Evolutionary conservation across 2,797 vertebrate genomes (phyloP).

Genomic region (Steatocranus sp.): DNA sequence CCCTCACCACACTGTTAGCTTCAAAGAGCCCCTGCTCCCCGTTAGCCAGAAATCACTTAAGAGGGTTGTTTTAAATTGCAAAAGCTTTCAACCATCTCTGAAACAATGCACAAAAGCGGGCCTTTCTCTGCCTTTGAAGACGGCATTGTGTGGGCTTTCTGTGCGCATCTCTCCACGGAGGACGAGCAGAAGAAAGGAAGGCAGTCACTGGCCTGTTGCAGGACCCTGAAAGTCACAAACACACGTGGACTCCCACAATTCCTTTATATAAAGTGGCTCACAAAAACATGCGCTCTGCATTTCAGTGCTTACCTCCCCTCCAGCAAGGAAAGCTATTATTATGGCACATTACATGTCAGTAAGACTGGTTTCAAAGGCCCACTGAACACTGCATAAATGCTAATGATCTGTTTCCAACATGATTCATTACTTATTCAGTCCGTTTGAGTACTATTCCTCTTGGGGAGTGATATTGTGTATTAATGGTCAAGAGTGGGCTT

Average conservation of each 20-base stretch:
- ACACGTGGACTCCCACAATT: not conserved
- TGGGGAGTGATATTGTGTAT: not conserved
- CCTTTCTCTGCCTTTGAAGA: slow-evolving; percentile 22
- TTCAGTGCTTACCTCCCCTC: slow-evolving; percentile 7
- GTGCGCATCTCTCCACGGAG: not conserved
- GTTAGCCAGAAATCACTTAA: slow-evolving; percentile 30
- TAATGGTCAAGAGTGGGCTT: slow-evolving; percentile 3
- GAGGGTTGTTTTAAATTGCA: slow-evolving; percentile 10
- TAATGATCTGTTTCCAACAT: not conserved
- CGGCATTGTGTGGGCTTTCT: not conserved
- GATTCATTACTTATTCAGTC: slow-evolving; percentile 31
- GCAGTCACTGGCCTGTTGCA: not conserved
- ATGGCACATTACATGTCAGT: slow-evolving; percentile 12
- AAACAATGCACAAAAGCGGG: slow-evolving; percentile 17
- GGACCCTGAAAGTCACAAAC: not conserved
- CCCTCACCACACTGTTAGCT: not conserved
- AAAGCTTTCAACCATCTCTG: slow-evolving; percentile 5
- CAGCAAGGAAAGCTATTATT: slow-evolving; percentile 38
- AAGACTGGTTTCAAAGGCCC: slow-evolving; percentile 10
- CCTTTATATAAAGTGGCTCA: not conserved
- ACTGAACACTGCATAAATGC: slow-evolving; percentile 27
- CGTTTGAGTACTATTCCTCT: not conserved
- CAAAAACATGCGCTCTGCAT: not conserved
- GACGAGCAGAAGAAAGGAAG: not conserved
- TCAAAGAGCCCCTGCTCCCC: slow-evolving; percentile 8